phyloP scores from a whole-genome alignment of 2,888 invertebrate genomes.

The Camptogramma bilineatum region DNA sequence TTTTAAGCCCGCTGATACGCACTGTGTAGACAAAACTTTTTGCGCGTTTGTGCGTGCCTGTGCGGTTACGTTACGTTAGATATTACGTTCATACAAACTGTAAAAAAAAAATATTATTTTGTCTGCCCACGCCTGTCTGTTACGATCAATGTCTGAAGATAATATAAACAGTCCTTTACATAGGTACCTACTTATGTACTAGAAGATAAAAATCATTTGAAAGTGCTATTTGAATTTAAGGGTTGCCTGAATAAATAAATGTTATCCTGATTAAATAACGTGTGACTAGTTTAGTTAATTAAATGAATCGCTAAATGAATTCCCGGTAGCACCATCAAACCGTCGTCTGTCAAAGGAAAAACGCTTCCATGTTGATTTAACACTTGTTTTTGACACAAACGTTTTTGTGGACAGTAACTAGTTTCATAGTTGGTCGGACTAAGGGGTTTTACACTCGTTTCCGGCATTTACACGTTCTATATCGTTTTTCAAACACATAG shows the following conservation, averaged over 20 bases:
- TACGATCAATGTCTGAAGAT: too few relatives aligned
- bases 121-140: too few relatives aligned
- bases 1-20: too few relatives aligned
- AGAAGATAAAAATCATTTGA: not conserved
- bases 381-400: constrained; percentile 11
- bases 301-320: constrained; percentile 4
- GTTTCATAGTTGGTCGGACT: not conserved
- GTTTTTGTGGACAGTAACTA: constrained; percentile 1
- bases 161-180: too few relatives aligned
- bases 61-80: too few relatives aligned
- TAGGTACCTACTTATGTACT: too few relatives aligned
- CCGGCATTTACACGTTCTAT: not conserved
- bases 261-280: not conserved
- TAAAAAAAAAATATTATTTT: too few relatives aligned
- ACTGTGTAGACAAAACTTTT: too few relatives aligned
- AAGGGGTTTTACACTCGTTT: not conserved
- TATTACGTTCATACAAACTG: too few relatives aligned
- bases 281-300: not conserved
- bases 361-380: constrained; percentile 11
- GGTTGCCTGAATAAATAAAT: not conserved
- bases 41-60: too few relatives aligned
- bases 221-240: not conserved
- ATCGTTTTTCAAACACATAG: not conserved
- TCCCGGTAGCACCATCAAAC: constrained; percentile 5
- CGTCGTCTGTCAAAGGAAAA: constrained; percentile 6